Base-by-base conservation (phyloP, 2,113 vertebrate species). In the Zosterops pallidus region DNA sequence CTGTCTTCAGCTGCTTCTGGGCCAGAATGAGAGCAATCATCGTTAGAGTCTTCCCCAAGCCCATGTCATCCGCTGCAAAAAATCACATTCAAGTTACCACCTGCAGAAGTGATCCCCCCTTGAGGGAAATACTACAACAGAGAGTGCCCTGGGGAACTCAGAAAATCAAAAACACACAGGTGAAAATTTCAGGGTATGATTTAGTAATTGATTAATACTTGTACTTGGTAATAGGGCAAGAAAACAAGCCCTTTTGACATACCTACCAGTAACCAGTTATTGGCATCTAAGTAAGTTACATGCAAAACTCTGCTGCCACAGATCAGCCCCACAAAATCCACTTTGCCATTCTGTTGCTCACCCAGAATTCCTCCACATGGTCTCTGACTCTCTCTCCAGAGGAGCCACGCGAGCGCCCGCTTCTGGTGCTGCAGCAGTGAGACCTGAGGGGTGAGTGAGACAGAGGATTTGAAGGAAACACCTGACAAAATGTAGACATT, bases 351-450 rank as follows among this genome's bases (percentile, higher is more conserved):
- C 29, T 42, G 29, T 13, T 74, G 31, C 95, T 98, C 98, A 99
- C 99, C 99, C 86, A 99, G 95, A 97, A 99, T 99, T 88, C 99
- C 99, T 95, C 99, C 99, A 86, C 97, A 98, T 0, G 99, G 99
- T n/a, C 94, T 98, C 94, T 99, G 99, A 46, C 92, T 98, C 97
- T 99, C 99, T 85, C 99, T 98, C 99, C 99, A 99, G 6, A 99
- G 97, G 18, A 99, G 97, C 99, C 99, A 99, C 13, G 98, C 98
- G 2, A 99, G 96, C 0, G 99, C 99, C 76, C 96, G 98, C 89
- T 97, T 99, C 97, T 99, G 99, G 94, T 99, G 99, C n/a, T 94
- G 93, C 49, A 99, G 93, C 79, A 99, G 95, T 1, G 97, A 91
- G 68, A 98, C 92, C 98, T 98, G 93, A 78, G 52, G 86, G 60